phyloP scores from a whole-genome alignment of 2,797 vertebrate species.

The Xenops minutus region DNA sequence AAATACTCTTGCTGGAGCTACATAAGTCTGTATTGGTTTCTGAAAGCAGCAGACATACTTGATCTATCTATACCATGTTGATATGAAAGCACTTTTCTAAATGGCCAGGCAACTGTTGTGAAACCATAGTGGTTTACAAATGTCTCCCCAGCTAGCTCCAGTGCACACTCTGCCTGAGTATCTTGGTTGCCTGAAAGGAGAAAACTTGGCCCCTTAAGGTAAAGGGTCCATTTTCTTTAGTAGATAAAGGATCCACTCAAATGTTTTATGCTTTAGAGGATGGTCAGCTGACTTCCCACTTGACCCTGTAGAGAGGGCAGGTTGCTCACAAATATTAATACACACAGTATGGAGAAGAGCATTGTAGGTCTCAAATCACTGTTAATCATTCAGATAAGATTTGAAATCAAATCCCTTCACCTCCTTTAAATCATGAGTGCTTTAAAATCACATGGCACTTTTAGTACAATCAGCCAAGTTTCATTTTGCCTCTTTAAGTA shows the following conservation, averaged over 20 bases:
- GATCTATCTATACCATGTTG: background rate
- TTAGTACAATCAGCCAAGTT: slow-evolving; percentile 17
- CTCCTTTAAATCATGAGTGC: background rate
- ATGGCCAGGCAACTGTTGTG: background rate
- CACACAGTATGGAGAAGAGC: background rate
- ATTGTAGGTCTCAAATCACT: background rate
- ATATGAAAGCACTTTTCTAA: background rate
- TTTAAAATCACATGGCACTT: slow-evolving; percentile 8
- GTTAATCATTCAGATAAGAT: background rate
- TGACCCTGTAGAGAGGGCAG: background rate
- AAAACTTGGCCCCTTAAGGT: background rate
- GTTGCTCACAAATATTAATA: background rate
- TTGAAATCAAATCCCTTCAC: background rate
- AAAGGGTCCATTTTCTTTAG: background rate
- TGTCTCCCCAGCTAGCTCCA: background rate
- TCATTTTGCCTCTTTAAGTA: slow-evolving; percentile 40
- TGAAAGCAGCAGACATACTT: background rate
- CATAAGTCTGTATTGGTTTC: background rate
- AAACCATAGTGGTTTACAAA: background rate
- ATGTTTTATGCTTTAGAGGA: background rate
- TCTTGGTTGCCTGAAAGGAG: background rate
- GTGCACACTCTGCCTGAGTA: background rate
- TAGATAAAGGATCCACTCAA: background rate
- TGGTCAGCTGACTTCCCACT: background rate
- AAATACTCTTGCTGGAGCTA: background rate